Evolutionary conservation across 2,888 invertebrate genomes (phyloP).

Genomic region (Lobophora halterata): DNA sequence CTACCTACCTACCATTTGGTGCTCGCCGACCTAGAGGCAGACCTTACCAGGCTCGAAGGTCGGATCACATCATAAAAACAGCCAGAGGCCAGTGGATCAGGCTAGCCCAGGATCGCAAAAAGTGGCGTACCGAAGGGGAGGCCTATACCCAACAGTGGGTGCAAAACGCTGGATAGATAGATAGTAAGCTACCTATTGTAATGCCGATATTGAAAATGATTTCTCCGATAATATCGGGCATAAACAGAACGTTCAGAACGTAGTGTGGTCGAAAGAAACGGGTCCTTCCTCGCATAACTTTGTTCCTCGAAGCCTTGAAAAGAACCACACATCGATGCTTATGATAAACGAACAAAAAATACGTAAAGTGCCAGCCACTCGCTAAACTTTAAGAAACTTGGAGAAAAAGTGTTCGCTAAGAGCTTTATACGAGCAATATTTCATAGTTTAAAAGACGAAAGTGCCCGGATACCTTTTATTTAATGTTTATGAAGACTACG

Average conservation of each 20-base stretch:
- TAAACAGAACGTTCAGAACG: constrained; percentile 22
- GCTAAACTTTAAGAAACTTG: constrained; percentile 45
- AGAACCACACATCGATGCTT: constrained; percentile 33
- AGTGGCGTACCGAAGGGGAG: too few species aligned
- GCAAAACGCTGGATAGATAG: too few species aligned
- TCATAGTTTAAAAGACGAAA: constrained; percentile 55
- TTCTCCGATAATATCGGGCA: constrained; percentile 18
- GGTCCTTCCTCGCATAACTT: constrained; percentile 24
- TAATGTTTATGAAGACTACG: constrained; percentile 45
- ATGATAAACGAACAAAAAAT: constrained; percentile 36
- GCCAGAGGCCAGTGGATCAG: too few species aligned
- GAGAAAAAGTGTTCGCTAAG: constrained; percentile 44
- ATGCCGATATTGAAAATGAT: constrained; percentile 5
- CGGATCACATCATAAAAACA: too few species aligned
- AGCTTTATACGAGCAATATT: constrained; percentile 52
- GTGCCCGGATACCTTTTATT: constrained; percentile 45
- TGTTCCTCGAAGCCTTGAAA: constrained; percentile 26
- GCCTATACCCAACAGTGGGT: too few species aligned
- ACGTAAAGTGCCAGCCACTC: constrained; percentile 43
- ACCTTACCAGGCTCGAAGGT: too few species aligned
- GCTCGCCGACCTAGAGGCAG: too few species aligned
- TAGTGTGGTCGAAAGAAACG: constrained; percentile 18
- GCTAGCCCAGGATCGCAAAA: too few species aligned
- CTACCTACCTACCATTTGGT: too few species aligned
- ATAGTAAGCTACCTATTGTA: too few species aligned